Evolutionary conservation across 2,888 invertebrate genomes (phyloP), one percentile per base, ranked within the genome.

Genomic region (Polydrusus pterygomalis): DNA sequence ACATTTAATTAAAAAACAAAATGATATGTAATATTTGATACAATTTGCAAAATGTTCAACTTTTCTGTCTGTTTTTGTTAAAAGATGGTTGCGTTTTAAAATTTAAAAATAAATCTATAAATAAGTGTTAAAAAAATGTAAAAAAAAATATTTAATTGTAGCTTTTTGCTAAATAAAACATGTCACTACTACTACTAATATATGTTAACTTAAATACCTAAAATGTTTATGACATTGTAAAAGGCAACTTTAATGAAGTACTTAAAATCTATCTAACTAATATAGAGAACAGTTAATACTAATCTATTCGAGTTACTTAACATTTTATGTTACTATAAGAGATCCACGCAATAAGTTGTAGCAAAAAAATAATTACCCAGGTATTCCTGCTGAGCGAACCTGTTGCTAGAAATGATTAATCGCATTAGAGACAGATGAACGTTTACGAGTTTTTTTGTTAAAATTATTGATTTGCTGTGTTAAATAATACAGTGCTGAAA

Each of bases 301-400:
- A 60, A 60, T 60, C 58, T 60, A 60, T 60, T 60, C 58, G 58
- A 60, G 17, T 60, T 60, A 60, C 58, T 60, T 38, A 60, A 60
- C 58, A 60, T 60, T 60, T 60, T 60, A 58, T 58, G 34, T 58
- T 56, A 17, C 17, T 60, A 60, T 38, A 60, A 17, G 58, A 60
- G 58, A 38, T 60, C 40, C 58, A 9, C 10, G 58, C 58, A 60
- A 60, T 60, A 38, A 38, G 58, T 18, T 60, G 38, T 38, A 60
- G 58, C 18, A 60, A 60, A 60, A 60, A 60, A 60, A 60, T 60
- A 60, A 60, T 60, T 60, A 60, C 58, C n/a, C 38, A 60, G 18
- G 17, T 60, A 60, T 60, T 60, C 58, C 38, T 60, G 58, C 58
- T 38, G 58, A 60, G 58, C 38, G 18, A 38, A 18, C 58, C 58